Evolutionary conservation across 1,140 invertebrate genomes (phyloP).

Genomic region (Lordiphosa stackelbergi): DNA sequence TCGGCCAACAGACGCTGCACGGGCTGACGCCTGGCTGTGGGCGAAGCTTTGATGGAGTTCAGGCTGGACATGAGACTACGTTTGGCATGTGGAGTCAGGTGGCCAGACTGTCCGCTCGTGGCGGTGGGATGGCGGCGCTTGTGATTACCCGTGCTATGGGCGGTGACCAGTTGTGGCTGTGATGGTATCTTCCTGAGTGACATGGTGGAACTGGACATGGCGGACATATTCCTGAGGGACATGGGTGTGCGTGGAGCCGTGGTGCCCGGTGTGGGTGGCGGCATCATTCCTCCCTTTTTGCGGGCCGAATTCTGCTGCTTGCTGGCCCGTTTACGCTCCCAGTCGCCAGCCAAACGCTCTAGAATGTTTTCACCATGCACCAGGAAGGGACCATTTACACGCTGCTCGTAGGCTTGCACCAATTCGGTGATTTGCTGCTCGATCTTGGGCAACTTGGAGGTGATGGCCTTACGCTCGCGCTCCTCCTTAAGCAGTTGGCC

Average conservation of each 20-base stretch:
- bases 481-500: slow-evolving; percentile 90
- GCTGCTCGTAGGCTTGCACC: slow-evolving; percentile 78
- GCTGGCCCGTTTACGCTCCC: slow-evolving; percentile 78
- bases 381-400: slow-evolving; percentile 79
- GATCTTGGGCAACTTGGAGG: slow-evolving; percentile 84
- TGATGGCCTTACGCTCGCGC: slow-evolving; percentile 85
- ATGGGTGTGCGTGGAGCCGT: slow-evolving; percentile 49
- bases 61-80: slow-evolving; percentile 44
- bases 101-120: background rate
- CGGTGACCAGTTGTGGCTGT: slow-evolving; percentile 24
- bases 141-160: slow-evolving; percentile 42
- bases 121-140: slow-evolving; percentile 27
- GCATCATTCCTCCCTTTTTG: slow-evolving; percentile 41
- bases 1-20: slow-evolving; percentile 7
- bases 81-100: slow-evolving; percentile 47
- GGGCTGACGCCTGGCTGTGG: background rate
- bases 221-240: slow-evolving; percentile 44
- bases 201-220: slow-evolving; percentile 53
- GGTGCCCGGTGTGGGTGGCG: slow-evolving; percentile 20
- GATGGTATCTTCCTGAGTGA: slow-evolving; percentile 67
- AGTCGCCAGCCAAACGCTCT: slow-evolving; percentile 79
- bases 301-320: slow-evolving; percentile 56
- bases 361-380: slow-evolving; percentile 80
- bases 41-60: slow-evolving; percentile 25
- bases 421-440: slow-evolving; percentile 80